Conservation (phyloP, 2,797 vertebrate genomes). For the Lepus townsendii region DNA sequence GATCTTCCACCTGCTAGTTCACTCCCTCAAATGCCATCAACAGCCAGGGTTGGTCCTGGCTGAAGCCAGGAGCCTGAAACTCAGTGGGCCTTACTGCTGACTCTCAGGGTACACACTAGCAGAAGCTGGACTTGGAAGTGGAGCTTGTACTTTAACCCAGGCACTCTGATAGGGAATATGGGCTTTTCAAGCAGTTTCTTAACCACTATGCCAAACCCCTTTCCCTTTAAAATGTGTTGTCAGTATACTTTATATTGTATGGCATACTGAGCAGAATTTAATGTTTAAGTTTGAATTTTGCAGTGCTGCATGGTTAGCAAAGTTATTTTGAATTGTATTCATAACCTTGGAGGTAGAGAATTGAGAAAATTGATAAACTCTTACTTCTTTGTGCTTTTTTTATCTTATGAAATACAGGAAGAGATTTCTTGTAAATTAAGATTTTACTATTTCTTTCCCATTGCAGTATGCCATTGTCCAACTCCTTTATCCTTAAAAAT, state of each 20-base stretch:
- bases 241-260: not conserved
- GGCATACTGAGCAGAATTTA: conserved; percentile 10
- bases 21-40: too few relatives aligned
- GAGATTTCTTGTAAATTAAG: conserved; percentile 47
- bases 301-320: not conserved
- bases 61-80: too few relatives aligned
- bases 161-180: too few relatives aligned
- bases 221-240: too few relatives aligned
- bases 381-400: conserved; percentile 23
- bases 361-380: conserved; percentile 55
- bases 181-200: too few relatives aligned
- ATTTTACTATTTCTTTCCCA: conserved; percentile 29
- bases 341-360: conserved; percentile 40
- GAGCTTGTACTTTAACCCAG: too few relatives aligned
- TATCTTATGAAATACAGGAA: conserved; percentile 47
- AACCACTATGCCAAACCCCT: too few relatives aligned
- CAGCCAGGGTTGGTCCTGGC: too few relatives aligned
- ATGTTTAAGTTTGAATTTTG: conserved; percentile 48
- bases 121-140: too few relatives aligned
- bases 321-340: conserved; percentile 43
- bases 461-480: not conserved
- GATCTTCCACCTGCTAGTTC: too few relatives aligned
- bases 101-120: too few relatives aligned
- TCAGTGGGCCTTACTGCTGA: too few relatives aligned
- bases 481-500: conserved; percentile 5